Conservation (phyloP, 2,797 vertebrate genomes). For the Ataeniobius toweri region DNA sequence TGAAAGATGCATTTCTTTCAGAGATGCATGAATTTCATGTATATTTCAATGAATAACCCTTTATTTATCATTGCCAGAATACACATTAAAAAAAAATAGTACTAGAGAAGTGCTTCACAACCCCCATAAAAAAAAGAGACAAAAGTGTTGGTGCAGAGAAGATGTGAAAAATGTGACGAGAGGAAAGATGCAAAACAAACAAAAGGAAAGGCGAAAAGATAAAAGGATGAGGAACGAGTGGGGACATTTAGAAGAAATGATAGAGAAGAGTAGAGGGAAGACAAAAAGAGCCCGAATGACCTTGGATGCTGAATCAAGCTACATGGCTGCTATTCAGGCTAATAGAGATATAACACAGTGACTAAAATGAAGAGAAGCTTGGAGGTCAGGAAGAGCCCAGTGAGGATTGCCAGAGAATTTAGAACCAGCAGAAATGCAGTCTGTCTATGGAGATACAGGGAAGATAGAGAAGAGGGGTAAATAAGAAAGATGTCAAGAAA, state of each 20-base stretch:
- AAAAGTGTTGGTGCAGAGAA: not conserved
- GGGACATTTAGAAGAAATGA: constrained; percentile 24
- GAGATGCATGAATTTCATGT: constrained; percentile 30
- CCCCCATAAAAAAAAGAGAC: constrained; percentile 19
- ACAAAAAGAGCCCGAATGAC: constrained; percentile 52
- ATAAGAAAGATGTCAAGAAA: constrained; percentile 3
- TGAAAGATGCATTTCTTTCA: constrained; percentile 48
- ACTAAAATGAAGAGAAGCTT: constrained; percentile 29
- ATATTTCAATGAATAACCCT: constrained; percentile 58
- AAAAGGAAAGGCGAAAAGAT: not conserved
- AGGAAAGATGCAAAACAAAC: constrained; percentile 30
- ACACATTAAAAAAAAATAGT: constrained; percentile 25
- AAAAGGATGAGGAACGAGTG: constrained; percentile 15
- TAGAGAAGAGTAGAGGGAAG: constrained; percentile 20
- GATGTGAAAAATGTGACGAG: not conserved
- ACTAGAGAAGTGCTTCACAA: constrained; percentile 38
- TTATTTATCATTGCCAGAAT: constrained; percentile 23
- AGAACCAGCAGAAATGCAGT: constrained; percentile 21
- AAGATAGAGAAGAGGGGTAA: not conserved
- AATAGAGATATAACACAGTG: constrained; percentile 65
- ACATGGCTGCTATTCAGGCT: constrained; percentile 60
- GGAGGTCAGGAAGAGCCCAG: constrained; percentile 42
- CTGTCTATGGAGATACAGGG: constrained; percentile 24
- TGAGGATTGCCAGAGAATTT: constrained; percentile 41
- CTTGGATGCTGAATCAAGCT: constrained; percentile 68